Conservation (phyloP, 64 coral and sea anemone species). For the Exaiptasia diaphana region DNA sequence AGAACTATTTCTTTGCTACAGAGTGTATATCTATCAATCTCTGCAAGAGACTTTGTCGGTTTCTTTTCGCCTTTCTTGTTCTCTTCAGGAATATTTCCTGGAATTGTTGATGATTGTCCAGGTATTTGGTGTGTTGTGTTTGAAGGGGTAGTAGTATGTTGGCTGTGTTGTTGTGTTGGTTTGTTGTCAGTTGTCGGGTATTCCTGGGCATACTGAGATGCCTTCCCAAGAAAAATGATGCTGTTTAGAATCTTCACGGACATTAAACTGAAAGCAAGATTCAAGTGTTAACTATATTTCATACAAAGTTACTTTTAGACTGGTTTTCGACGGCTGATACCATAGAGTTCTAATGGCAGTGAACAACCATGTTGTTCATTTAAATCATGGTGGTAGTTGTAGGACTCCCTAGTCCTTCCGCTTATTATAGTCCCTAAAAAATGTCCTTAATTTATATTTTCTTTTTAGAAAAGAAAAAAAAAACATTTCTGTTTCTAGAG, state of each 20-base stretch:
- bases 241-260: constrained; percentile 93
- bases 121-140: constrained; percentile 27
- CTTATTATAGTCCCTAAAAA: too few relatives aligned
- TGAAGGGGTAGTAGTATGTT: constrained; percentile 16
- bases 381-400: too few relatives aligned
- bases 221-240: constrained; percentile 91
- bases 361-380: too few relatives aligned
- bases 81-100: not conserved
- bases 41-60: constrained; percentile 68
- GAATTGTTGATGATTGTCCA: not conserved
- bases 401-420: too few relatives aligned
- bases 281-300: too few relatives aligned
- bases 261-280: constrained; percentile 47
- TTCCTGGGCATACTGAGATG: constrained; percentile 71
- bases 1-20: constrained; percentile 94
- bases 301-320: not conserved
- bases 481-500: too few relatives aligned
- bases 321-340: too few relatives aligned
- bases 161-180: not conserved
- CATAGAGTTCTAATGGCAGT: too few relatives aligned
- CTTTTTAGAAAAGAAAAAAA: too few relatives aligned
- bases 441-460: too few relatives aligned
- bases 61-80: constrained; percentile 20
- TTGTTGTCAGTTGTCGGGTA: constrained; percentile 18
- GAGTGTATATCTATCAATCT: constrained; percentile 92